phyloP scores from a whole-genome alignment of 2,888 invertebrate species.

The Hyles lineata region DNA sequence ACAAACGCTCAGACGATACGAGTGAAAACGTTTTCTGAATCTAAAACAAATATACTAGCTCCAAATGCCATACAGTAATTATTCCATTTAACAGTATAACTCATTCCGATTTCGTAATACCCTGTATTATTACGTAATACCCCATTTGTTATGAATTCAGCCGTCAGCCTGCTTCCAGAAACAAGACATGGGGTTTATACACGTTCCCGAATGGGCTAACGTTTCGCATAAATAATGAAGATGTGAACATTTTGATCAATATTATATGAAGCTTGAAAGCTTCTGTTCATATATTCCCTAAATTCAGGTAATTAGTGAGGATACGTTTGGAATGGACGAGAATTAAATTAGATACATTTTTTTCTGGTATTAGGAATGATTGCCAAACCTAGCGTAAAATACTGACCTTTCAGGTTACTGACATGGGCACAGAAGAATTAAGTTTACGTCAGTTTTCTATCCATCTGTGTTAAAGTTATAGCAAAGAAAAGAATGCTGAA shows the following conservation, averaged over 20 bases:
- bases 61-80: not conserved
- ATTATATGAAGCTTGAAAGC: not conserved
- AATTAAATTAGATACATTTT: not conserved
- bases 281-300: not conserved
- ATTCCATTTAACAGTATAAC: not conserved
- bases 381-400: not conserved
- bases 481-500: no score
- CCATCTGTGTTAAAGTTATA: no score
- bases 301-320: not conserved
- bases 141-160: conserved; percentile 1
- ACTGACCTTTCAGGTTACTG: no score
- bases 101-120: not conserved
- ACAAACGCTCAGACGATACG: not conserved
- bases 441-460: no score
- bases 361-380: no score
- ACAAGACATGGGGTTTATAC: not conserved
- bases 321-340: not conserved
- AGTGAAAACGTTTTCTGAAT: no score
- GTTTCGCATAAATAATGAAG: conserved; percentile 15
- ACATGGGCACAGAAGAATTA: no score
- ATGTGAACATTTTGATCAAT: conserved; percentile 4
- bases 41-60: no score
- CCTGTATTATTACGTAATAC: not conserved
- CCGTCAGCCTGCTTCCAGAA: not conserved
- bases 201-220: not conserved